Conservation (phyloP, 2,797 vertebrate species). For the Eospalax fontanierii region DNA sequence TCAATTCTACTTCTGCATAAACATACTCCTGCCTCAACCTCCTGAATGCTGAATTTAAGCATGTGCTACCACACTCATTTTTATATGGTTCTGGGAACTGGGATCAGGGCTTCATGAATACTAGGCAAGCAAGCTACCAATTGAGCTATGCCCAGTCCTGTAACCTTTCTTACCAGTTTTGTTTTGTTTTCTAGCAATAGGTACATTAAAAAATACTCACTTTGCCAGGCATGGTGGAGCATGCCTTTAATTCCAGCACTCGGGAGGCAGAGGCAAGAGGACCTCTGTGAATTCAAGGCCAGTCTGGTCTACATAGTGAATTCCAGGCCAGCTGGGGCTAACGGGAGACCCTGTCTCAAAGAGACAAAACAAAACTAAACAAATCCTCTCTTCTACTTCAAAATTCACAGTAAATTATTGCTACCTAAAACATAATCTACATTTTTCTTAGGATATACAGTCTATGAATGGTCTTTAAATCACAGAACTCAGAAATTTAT, state of each 20-base stretch:
- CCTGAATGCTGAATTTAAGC: neutral
- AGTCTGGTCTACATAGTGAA: no score
- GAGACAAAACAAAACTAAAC: no score
- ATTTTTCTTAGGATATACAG: neutral
- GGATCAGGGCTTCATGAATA: neutral
- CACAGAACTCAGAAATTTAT: neutral
- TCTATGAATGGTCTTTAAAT: no score
- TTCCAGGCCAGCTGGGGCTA: no score
- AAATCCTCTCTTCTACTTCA: neutral
- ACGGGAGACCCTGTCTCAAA: no score
- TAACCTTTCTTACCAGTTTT: neutral
- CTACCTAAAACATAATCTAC: neutral
- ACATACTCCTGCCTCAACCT: neutral
- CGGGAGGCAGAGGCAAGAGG: no score
- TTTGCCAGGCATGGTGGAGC: no score
- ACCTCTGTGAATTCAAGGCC: no score
- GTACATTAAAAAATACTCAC: neutral
- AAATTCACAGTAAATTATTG: neutral
- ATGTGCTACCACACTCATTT: neutral
- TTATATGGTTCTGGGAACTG: neutral
- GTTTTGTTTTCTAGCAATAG: neutral
- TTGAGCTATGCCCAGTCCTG: neutral
- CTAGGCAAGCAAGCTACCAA: neutral
- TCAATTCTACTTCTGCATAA: conserved; percentile 17
- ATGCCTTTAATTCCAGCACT: no score